Evolutionary conservation across 2,888 invertebrate genomes (phyloP).

Genomic region (Troides aeacus): DNA sequence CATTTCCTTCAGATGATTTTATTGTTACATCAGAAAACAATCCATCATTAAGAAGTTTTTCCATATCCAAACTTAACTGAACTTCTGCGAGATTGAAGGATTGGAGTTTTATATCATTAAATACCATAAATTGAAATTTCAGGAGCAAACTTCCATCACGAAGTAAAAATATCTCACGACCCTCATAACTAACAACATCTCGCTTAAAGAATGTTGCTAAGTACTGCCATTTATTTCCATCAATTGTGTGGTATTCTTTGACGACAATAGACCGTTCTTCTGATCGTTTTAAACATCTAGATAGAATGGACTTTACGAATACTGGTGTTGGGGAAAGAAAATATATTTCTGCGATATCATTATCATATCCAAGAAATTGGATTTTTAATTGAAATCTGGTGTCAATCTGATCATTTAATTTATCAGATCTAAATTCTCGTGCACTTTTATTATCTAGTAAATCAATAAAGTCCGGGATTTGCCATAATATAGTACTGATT

Average conservation of each 20-base stretch:
- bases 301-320: slow-evolving; percentile 65
- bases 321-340: slow-evolving; percentile 63
- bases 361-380: slow-evolving; percentile 65
- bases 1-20: slow-evolving; percentile 63
- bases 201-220: slow-evolving; percentile 65
- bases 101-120: slow-evolving; percentile 66
- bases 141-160: slow-evolving; percentile 66
- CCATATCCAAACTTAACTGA: slow-evolving; percentile 66
- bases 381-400: slow-evolving; percentile 67
- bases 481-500: slow-evolving; percentile 70
- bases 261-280: slow-evolving; percentile 69
- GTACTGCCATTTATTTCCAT: slow-evolving; percentile 72
- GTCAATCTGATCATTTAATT: slow-evolving; percentile 49
- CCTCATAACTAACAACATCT: slow-evolving; percentile 60
- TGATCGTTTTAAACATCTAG: slow-evolving; percentile 64
- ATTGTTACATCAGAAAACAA: slow-evolving; percentile 68
- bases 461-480: slow-evolving; percentile 59
- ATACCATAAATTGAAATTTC: slow-evolving; percentile 69
- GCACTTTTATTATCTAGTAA: slow-evolving; percentile 59
- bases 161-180: slow-evolving; percentile 57
- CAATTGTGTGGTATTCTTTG: slow-evolving; percentile 67
- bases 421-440: slow-evolving; percentile 63
- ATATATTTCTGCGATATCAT: slow-evolving; percentile 69
- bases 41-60: slow-evolving; percentile 61
- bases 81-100: slow-evolving; percentile 54